Evolutionary conservation across 1,140 invertebrate genomes (phyloP), one percentile per base, ranked within the genome.

Genomic region (Glossosoma conforme): DNA sequence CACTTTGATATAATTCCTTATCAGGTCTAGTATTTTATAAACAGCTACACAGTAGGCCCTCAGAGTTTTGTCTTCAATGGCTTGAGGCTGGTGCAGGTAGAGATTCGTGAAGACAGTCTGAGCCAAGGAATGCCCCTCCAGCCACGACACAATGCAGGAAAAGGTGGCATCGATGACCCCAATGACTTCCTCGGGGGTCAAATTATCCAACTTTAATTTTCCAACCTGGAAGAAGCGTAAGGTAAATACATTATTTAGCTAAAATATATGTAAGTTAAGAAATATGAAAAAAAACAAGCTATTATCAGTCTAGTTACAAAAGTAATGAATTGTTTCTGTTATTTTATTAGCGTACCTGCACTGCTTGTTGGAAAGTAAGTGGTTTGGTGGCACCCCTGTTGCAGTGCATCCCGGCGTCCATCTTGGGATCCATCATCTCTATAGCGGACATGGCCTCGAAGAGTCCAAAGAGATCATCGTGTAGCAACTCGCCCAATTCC

Each of bases 401-500:
- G 65, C 93, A 96, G 58, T 93, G 69, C 93, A 98, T 97, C 17
- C 95, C 95, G 32, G 93, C 93, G 79, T 98, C 96, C 96, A 98
- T 98, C 80, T 98, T 98, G 1, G 94, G 93, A 72, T 98, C 95
- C 95, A 98, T 98, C 91, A 98, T 97, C 72, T 98, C 96, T 65
- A 98, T 98, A 0, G 96, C 96, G 8, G 93, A 97, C 96, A 98
- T 98, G 0, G 95, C 95, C 72, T 98, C 96, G 77, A 97, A 97
- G 14, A 98, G 72, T 1, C 93, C 93, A 81, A 98, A 94, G 14
- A 89, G 68, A 42, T 89, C 86, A 79, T 95, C 91, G 64, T 95
- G 91, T 10, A 94, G 69, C 9, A 97, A 69, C 70, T 97, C 91
- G 13, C 92, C 93, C 30, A 95, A 70, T 60, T 89, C 76, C 28